These are phyloP conservation scores for Drosophila colorata DNA, from an alignment of 2,888 invertebrate genomes.

Conservation along the genomic window DNA sequence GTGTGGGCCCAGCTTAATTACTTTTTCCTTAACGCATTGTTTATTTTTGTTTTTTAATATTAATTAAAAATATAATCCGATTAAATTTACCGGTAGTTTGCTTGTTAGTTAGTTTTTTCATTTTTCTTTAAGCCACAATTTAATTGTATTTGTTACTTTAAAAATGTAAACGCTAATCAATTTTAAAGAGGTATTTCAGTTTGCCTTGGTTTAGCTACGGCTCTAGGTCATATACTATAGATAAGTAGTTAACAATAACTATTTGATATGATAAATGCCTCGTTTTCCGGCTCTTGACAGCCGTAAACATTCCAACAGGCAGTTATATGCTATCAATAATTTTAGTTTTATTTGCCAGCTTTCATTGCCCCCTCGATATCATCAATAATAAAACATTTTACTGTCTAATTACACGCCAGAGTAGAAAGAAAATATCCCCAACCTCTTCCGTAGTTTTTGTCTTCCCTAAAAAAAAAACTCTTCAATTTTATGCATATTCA, in stretches of 20 bases:
- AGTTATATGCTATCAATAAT: conserved; percentile 21
- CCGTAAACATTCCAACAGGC: not conserved
- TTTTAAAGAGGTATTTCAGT: not conserved
- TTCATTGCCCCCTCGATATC: conserved; percentile 5
- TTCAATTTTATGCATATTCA: conserved; percentile 18
- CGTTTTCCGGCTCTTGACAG: not conserved
- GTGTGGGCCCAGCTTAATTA: not conserved
- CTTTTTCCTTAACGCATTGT: not conserved
- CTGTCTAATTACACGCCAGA: conserved; percentile 2
- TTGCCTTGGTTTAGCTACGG: conserved; percentile 12
- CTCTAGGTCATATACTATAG: conserved; percentile 30
- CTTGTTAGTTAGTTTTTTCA: not conserved
- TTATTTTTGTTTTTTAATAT: not conserved
- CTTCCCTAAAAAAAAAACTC: not conserved
- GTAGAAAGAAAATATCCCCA: not conserved
- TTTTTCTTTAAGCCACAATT: not conserved
- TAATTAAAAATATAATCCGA: no score
- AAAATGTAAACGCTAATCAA: conserved; percentile 1
- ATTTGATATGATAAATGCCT: conserved; percentile 17
- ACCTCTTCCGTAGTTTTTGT: not conserved
- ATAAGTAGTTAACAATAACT: conserved; percentile 11
- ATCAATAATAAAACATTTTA: conserved; percentile 19
- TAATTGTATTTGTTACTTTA: not conserved
- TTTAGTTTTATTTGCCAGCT: conserved; percentile 6
- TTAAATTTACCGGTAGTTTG: not conserved